A percentile compares a stretch with the other conserved stretches of the same genome.
These are phyloP conservation scores for Himalopsyche tibetana DNA, from an alignment of 2,888 invertebrate species.

Conservation along the genomic window DNA sequence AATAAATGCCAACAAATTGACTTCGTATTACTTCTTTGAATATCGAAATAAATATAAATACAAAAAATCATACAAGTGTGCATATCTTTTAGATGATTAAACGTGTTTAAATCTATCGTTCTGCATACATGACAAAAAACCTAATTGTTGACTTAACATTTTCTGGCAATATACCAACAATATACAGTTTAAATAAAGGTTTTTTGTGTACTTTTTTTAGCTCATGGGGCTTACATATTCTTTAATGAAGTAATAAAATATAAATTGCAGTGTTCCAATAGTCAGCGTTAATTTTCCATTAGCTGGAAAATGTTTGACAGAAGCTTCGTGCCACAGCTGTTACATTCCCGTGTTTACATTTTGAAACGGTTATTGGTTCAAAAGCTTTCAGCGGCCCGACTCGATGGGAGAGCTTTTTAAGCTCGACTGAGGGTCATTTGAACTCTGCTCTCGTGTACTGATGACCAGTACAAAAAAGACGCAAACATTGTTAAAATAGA, in stretches of 20 bases:
- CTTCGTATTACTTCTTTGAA: too few relatives aligned
- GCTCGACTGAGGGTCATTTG: constrained; percentile 15
- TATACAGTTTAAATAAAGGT: too few relatives aligned
- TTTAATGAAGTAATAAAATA: constrained; percentile 4
- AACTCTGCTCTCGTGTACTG: background rate
- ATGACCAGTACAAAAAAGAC: background rate
- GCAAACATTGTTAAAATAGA: background rate
- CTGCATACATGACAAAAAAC: too few relatives aligned
- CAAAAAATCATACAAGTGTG: too few relatives aligned
- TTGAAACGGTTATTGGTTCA: constrained; percentile 31
- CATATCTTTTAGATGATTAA: too few relatives aligned
- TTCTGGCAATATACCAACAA: too few relatives aligned
- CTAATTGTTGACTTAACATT: too few relatives aligned
- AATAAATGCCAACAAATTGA: too few relatives aligned
- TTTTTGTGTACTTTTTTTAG: too few relatives aligned
- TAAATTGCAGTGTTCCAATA: background rate
- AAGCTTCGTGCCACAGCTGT: constrained; percentile 8
- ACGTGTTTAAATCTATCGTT: too few relatives aligned
- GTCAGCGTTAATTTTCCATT: constrained; percentile 9
- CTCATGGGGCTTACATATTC: background rate
- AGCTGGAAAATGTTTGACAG: background rate
- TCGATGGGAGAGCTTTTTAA: constrained; percentile 16
- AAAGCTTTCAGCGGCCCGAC: constrained; percentile 21
- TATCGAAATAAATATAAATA: too few relatives aligned
- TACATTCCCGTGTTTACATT: constrained; percentile 31